Percentiles rank a stretch among this genome's conserved stretches.
phyloP scores from a whole-genome alignment of 2,113 vertebrate species.

The Acrocephalus arundinaceus region DNA sequence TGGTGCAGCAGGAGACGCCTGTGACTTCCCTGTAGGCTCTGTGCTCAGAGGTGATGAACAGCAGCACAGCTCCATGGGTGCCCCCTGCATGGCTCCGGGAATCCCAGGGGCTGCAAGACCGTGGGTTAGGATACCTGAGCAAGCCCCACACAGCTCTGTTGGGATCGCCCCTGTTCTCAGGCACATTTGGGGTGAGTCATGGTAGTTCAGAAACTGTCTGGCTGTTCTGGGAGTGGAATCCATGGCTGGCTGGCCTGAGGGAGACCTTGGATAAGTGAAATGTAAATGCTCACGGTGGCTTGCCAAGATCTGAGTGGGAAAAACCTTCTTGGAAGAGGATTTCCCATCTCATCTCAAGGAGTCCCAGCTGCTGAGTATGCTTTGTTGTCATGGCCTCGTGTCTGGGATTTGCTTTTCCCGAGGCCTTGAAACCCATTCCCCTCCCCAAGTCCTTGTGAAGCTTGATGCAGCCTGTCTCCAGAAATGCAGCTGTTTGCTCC shows the following conservation, averaged over 20 bases:
- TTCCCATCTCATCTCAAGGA: background rate
- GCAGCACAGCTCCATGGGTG: background rate
- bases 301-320: background rate
- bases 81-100: background rate
- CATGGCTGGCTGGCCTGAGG: background rate
- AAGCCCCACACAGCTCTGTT: background rate
- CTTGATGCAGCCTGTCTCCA: background rate
- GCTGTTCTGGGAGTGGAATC: background rate
- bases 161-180: background rate
- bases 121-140: background rate
- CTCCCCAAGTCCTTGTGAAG: fast-evolving
- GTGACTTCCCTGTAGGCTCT: background rate
- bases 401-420: background rate
- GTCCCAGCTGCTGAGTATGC: background rate
- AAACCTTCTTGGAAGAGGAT: background rate
- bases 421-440: background rate
- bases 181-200: background rate
- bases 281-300: background rate
- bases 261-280: background rate
- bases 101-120: background rate
- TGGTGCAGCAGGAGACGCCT: background rate
- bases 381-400: background rate
- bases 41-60: background rate
- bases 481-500: background rate
- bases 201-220: background rate